These are phyloP conservation scores for Myripristis jacobus DNA, from an alignment of 2,797 vertebrate species.

Conservation along the genomic window DNA sequence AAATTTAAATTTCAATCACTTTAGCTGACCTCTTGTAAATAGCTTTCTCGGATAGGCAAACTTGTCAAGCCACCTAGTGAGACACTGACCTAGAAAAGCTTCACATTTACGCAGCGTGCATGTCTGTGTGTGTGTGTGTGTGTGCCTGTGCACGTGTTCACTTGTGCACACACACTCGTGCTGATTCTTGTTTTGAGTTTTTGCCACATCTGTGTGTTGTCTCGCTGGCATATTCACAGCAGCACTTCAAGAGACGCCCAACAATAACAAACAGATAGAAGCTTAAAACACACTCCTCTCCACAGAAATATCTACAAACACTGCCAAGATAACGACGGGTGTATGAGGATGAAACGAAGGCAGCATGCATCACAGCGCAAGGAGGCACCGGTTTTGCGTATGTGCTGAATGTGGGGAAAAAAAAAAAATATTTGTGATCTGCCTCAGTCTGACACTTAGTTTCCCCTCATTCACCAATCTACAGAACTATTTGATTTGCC, in stretches of 20 bases:
- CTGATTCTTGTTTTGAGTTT: slow-evolving; percentile 66
- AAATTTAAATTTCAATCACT: slow-evolving; percentile 57
- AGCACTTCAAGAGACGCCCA: slow-evolving; percentile 52
- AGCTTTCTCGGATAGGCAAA: slow-evolving; percentile 46
- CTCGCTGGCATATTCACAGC: slow-evolving; percentile 44
- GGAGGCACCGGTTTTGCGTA: slow-evolving; percentile 33
- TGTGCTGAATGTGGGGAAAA: slow-evolving; percentile 12
- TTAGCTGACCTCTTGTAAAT: slow-evolving; percentile 55
- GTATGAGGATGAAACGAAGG: slow-evolving; percentile 48
- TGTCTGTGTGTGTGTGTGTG: slow-evolving; percentile 8
- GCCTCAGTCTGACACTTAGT: slow-evolving; percentile 7
- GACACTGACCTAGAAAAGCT: slow-evolving; percentile 76
- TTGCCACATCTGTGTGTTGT: slow-evolving; percentile 69
- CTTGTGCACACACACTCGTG: not conserved
- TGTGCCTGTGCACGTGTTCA: not conserved
- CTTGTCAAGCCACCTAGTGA: slow-evolving; percentile 62
- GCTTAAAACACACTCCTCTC: slow-evolving; percentile 35
- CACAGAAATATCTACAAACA: slow-evolving; percentile 38
- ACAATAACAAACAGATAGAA: slow-evolving; percentile 65
- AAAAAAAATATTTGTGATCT: slow-evolving; percentile 19
- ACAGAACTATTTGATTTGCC: slow-evolving; percentile 48
- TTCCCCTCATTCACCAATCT: not conserved
- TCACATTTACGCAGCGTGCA: slow-evolving; percentile 28
- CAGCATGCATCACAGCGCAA: slow-evolving; percentile 35
- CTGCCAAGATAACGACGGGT: slow-evolving; percentile 26